These are phyloP conservation scores for Atrina japonica DNA, from an alignment of 2,888 invertebrate species.

Conservation along the genomic window DNA sequence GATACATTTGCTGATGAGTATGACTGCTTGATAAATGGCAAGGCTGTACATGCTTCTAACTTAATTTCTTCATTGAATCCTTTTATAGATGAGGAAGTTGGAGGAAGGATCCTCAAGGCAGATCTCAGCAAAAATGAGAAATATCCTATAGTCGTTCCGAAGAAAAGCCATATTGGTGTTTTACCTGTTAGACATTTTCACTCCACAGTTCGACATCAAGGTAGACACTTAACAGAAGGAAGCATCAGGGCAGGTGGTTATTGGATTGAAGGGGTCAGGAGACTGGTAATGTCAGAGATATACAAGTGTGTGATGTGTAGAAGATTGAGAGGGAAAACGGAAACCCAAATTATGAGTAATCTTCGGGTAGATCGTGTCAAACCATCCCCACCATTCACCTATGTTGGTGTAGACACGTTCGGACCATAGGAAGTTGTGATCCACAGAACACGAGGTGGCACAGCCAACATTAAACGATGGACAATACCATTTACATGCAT, in stretches of 20 bases:
- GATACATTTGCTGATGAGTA: conserved; percentile 32
- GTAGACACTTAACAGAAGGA: conserved; percentile 46
- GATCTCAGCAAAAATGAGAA: conserved; percentile 19
- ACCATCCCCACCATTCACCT: conserved; percentile 44
- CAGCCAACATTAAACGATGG: conserved; percentile 48
- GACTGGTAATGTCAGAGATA: conserved; percentile 35
- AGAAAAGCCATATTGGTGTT: conserved; percentile 33
- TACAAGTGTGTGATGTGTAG: conserved; percentile 34
- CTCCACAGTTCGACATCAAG: conserved; percentile 45
- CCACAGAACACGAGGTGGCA: conserved; percentile 36
- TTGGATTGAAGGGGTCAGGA: conserved; percentile 46
- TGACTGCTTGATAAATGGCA: not conserved
- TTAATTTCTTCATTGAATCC: conserved; percentile 28
- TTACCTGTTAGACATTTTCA: conserved; percentile 44
- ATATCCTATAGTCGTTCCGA: conserved; percentile 36
- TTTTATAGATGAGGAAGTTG: conserved; percentile 39
- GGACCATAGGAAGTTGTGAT: conserved; percentile 41
- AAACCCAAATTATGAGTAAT: conserved; percentile 29
- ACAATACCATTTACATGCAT: conserved; percentile 49
- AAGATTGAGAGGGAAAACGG: conserved; percentile 31
- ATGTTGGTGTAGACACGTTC: conserved; percentile 48
- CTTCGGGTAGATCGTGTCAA: conserved; percentile 37
- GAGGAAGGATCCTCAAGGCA: conserved; percentile 34
- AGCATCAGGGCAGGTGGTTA: conserved; percentile 40
- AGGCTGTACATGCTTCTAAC: conserved; percentile 29